Evolutionary conservation across 2,888 invertebrate genomes (phyloP).

Genomic region (Hirudinaria manillensis): DNA sequence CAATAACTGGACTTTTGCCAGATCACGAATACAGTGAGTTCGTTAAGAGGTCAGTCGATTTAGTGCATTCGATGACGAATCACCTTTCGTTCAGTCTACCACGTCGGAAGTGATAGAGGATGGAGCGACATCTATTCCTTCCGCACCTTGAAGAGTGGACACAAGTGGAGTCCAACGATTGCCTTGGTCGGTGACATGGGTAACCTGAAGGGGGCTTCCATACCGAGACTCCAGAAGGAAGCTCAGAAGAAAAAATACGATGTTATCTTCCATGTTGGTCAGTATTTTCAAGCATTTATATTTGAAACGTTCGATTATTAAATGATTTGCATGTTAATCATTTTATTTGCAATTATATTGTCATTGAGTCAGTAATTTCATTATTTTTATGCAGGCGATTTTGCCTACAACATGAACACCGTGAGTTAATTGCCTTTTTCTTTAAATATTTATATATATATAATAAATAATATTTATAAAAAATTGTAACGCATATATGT

Average conservation of each 20-base stretch:
- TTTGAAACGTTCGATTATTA: slow-evolving; percentile 30
- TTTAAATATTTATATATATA: no score
- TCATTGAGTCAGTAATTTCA: no score
- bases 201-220: slow-evolving; percentile 78
- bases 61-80: background rate
- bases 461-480: no score
- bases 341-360: no score
- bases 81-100: slow-evolving; percentile 46
- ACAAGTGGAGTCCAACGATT: slow-evolving; percentile 51
- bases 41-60: background rate
- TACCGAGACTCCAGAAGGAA: slow-evolving; percentile 77
- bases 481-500: no score
- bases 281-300: slow-evolving; percentile 34
- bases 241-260: slow-evolving; percentile 67
- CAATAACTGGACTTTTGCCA: slow-evolving; percentile 43
- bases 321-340: background rate
- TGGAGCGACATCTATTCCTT: slow-evolving; percentile 79
- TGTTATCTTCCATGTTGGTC: slow-evolving; percentile 72
- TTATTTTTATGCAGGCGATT: slow-evolving; percentile 41
- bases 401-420: slow-evolving; percentile 44
- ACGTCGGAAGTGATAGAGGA: slow-evolving; percentile 57
- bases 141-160: slow-evolving; percentile 61
- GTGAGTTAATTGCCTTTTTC: slow-evolving; percentile 37
- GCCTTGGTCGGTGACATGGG: slow-evolving; percentile 93
- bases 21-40: slow-evolving; percentile 46